These are phyloP conservation scores for Varroa destructor DNA, from an alignment of 1,140 invertebrate genomes.

Conservation along the genomic window DNA sequence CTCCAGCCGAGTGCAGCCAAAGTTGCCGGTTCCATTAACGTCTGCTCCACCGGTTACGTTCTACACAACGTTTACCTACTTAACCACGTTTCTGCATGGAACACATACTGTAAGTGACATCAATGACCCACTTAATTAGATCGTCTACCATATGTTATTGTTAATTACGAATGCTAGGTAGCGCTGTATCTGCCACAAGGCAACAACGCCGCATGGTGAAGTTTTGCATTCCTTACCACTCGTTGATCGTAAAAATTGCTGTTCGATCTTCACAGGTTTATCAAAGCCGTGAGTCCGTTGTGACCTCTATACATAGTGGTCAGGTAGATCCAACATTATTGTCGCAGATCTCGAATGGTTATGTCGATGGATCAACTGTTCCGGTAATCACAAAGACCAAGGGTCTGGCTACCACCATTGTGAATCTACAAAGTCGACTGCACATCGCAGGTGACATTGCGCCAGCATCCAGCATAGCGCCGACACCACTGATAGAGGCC, in stretches of 20 bases:
- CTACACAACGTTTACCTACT: conserved; percentile 17
- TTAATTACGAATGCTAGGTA: too few relatives aligned
- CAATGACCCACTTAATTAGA: too few relatives aligned
- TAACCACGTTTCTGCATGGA: conserved; percentile 23
- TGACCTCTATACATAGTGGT: conserved; percentile 15
- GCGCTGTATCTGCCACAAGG: too few relatives aligned
- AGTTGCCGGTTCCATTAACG: background rate
- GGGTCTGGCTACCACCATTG: conserved; percentile 6
- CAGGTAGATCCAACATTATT: conserved; percentile 14
- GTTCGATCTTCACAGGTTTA: conserved; percentile 9
- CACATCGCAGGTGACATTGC: background rate
- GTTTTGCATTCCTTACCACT: too few relatives aligned
- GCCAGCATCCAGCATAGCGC: background rate
- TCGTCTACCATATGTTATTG: too few relatives aligned
- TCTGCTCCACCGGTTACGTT: conserved; percentile 12
- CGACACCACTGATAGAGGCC: background rate
- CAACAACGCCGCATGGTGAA: too few relatives aligned
- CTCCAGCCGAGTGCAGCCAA: conserved; percentile 11
- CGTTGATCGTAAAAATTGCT: too few relatives aligned
- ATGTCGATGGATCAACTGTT: background rate
- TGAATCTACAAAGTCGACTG: conserved; percentile 17
- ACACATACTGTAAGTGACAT: background rate
- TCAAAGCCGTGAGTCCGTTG: conserved; percentile 10
- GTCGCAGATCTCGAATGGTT: conserved; percentile 22
- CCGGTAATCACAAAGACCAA: background rate